A percentile compares a stretch with the other conserved stretches of the same genome.
Evolutionary conservation across 2,888 invertebrate species (phyloP).

Genomic region (Lottia scabra): DNA sequence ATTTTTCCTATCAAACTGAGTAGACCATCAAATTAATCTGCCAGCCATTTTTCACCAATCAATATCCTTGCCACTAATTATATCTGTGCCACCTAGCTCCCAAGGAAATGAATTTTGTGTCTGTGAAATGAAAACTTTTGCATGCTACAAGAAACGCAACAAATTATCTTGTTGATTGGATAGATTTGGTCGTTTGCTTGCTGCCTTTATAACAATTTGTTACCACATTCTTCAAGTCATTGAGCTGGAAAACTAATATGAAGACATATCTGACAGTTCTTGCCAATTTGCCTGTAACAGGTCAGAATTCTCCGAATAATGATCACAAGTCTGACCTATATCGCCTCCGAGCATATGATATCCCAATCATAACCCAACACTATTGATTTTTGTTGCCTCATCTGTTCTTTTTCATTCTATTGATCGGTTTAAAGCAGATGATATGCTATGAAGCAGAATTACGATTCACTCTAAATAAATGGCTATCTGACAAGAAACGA

Average conservation of each 20-base stretch:
- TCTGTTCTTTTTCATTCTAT: conserved; percentile 5
- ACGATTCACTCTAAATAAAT: conserved; percentile 3
- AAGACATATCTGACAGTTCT: conserved; percentile 10
- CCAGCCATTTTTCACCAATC: conserved; percentile 32
- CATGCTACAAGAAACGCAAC: conserved; percentile 17
- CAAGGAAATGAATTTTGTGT: conserved; percentile 29
- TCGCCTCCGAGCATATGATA: conserved; percentile 29
- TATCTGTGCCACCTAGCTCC: conserved; percentile 20
- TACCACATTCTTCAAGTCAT: conserved; percentile 13
- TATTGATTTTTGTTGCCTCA: conserved; percentile 23
- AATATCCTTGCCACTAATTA: conserved; percentile 31
- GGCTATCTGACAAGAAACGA: conserved; percentile 1
- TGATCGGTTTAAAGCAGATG: conserved; percentile 3
- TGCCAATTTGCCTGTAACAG: conserved; percentile 16
- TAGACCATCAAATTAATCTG: conserved; percentile 35
- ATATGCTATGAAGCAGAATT: conserved; percentile 4
- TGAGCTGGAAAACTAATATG: conserved; percentile 20
- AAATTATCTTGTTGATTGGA: conserved; percentile 21
- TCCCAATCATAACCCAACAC: conserved; percentile 28
- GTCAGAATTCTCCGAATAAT: conserved; percentile 23
- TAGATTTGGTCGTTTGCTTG: background rate
- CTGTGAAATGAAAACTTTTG: conserved; percentile 30
- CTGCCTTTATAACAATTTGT: background rate
- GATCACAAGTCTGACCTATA: conserved; percentile 26
- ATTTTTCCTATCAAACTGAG: conserved; percentile 35